Base-by-base conservation (phyloP, 1,140 invertebrate species). In the Cotesia chilonis region DNA sequence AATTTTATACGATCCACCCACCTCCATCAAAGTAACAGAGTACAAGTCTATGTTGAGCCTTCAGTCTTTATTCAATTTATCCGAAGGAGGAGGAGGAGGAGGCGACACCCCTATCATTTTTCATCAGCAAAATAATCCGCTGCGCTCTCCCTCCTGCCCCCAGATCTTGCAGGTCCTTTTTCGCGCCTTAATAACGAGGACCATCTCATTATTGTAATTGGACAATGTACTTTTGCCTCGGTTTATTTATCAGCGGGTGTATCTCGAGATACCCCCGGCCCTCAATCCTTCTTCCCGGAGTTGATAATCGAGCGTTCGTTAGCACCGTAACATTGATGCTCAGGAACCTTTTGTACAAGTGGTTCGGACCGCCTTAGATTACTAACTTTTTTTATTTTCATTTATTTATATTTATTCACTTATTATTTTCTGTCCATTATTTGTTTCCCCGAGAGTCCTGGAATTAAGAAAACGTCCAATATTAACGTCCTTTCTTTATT, bases 191-290 rank as follows among this genome's bases (percentile, higher is more conserved):
- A 55, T 71, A 65, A 74, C 75, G 68, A 80, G 75, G 78, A 73
- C 76, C 78, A 72, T 80, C 80, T 84, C 80, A 82, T 85, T 86
- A 84, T 83, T 82, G 79, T 85, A 85, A 85, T 85, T 86, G 82
- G 79, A 82, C 78, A 78, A 80, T 77, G 77, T 77, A 75, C 73
- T 76, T 78, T 78, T 78, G 72, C 77, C 74, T 77, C 72, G 70
- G 72, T 74, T 77, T 78, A 80, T 78, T 78, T 78, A 77, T 78
- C 74, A 70, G 69, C 38, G 66, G 55, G 69, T 38, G 64, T 20
- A 54, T 65, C 38, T 66, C 61, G 38, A 72, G 20, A 70, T 68
- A 68, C 72, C 60, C 72, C 72, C 75, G 75, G 73, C 74, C 71
- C 57, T 59, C 57, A 59, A 28, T 17, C 9, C 17, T 20, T 17